Evolutionary conservation across 2,888 invertebrate genomes (phyloP).

Genomic region (Hipparchia sbordonii): DNA sequence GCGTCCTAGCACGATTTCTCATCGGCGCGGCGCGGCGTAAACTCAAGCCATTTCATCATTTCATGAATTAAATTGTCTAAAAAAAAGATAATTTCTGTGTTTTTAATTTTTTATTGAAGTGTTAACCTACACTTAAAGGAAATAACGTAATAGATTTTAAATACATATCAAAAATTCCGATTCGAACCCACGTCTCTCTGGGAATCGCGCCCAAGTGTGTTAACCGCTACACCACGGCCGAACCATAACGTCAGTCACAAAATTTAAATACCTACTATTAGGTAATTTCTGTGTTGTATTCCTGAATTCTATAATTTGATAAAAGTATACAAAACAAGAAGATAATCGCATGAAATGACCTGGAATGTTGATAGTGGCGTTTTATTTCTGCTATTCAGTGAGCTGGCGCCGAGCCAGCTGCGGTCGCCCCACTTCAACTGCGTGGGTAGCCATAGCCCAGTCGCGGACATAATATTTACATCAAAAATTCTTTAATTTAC

Average conservation of each 20-base stretch:
- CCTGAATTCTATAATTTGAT: constrained; percentile 26
- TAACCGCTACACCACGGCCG: too few relatives aligned
- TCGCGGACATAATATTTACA: constrained; percentile 44
- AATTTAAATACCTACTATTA: too few relatives aligned
- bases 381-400: constrained; percentile 76
- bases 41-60: neutral
- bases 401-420: constrained; percentile 73
- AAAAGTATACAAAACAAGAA: constrained; percentile 56
- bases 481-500: constrained; percentile 39
- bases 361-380: constrained; percentile 81
- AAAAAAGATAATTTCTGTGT: neutral
- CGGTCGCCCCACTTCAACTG: constrained; percentile 63
- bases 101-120: too few relatives aligned
- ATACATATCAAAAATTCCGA: too few relatives aligned
- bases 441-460: constrained; percentile 62
- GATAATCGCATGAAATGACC: constrained; percentile 76
- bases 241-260: too few relatives aligned
- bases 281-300: neutral
- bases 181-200: too few relatives aligned
- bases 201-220: too few relatives aligned
- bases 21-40: neutral
- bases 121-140: too few relatives aligned
- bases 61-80: neutral
- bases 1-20: neutral
- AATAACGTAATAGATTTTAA: too few relatives aligned